These are phyloP conservation scores for Pluvianellus socialis DNA, from an alignment of 2,113 vertebrate species.

Conservation along the genomic window DNA sequence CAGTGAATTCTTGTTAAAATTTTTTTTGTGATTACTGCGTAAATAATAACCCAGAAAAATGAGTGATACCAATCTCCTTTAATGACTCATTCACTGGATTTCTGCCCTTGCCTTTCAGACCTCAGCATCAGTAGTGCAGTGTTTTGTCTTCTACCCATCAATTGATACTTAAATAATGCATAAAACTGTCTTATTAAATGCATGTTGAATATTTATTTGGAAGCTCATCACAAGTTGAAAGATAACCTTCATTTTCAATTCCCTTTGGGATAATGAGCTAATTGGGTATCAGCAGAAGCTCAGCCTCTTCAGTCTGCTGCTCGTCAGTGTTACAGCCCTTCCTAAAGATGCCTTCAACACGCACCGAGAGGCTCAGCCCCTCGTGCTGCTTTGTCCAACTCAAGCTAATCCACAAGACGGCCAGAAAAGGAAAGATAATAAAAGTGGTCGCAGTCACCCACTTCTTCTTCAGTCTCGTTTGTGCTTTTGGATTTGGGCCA, in stretches of 20 bases:
- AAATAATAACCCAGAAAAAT: slow-evolving; percentile 23
- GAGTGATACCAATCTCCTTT: slow-evolving; percentile 19
- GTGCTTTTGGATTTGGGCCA: background rate
- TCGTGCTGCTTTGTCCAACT: background rate
- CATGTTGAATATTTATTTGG: slow-evolving; percentile 71
- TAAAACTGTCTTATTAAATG: slow-evolving; percentile 72
- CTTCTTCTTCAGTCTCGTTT: background rate
- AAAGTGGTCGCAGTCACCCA: background rate
- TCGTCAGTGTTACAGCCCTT: background rate
- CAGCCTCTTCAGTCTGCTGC: slow-evolving; percentile 1
- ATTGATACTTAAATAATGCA: slow-evolving; percentile 71
- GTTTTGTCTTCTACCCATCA: slow-evolving; percentile 42
- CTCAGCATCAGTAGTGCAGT: background rate
- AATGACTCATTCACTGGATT: background rate
- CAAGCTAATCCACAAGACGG: background rate
- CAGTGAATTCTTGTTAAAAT: background rate
- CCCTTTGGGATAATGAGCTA: slow-evolving; percentile 73
- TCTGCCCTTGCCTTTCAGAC: slow-evolving; percentile 50
- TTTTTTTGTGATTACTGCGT: background rate
- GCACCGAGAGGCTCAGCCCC: background rate
- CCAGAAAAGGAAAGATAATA: background rate
- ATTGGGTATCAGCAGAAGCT: slow-evolving; percentile 61
- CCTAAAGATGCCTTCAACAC: background rate
- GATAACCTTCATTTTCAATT: slow-evolving; percentile 73
- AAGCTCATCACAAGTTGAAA: slow-evolving; percentile 68